Conservation (phyloP, 2,797 vertebrate genomes). For the Acanthurus tractus region DNA sequence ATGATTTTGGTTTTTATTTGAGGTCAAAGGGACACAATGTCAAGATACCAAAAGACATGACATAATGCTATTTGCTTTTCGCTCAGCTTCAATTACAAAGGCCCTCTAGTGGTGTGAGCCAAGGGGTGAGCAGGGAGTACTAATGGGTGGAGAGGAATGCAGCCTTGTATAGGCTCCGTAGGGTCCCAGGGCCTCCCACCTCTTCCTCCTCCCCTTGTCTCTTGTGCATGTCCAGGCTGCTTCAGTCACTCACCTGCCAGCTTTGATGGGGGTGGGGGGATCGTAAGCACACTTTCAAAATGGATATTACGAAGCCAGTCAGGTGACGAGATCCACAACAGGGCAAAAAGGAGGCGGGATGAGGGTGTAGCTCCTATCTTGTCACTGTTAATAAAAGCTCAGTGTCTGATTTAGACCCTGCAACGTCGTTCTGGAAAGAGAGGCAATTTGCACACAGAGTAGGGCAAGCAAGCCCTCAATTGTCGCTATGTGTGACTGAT, state of each 20-base stretch:
- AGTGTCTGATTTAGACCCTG: conserved; percentile 75
- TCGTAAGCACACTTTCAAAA: conserved; percentile 73
- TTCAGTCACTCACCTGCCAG: conserved; percentile 78
- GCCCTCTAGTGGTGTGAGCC: conserved; percentile 53
- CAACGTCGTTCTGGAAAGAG: conserved; percentile 74
- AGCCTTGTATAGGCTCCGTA: conserved; percentile 87
- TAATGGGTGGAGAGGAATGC: conserved; percentile 88
- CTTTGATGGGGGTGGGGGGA: conserved; percentile 62
- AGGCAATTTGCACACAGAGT: conserved; percentile 68
- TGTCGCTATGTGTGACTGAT: conserved; percentile 65
- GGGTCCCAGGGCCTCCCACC: conserved; percentile 83
- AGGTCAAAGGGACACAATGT: conserved; percentile 54
- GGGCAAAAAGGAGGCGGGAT: conserved; percentile 38
- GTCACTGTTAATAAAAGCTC: conserved; percentile 83
- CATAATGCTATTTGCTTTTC: conserved; percentile 63
- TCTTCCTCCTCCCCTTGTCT: conserved; percentile 29
- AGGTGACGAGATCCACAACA: conserved; percentile 34
- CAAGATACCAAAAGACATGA: conserved; percentile 60
- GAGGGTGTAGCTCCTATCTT: conserved; percentile 50
- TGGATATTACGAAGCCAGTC: conserved; percentile 68
- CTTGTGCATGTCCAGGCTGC: conserved; percentile 65
- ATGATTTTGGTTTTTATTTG: conserved; percentile 46
- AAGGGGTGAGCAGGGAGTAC: conserved; percentile 17
- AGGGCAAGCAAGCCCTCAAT: conserved; percentile 53
- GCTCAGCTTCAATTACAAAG: conserved; percentile 51